Conservation (phyloP, 2,888 invertebrate genomes). For the Ganaspis brasiliensis region DNA sequence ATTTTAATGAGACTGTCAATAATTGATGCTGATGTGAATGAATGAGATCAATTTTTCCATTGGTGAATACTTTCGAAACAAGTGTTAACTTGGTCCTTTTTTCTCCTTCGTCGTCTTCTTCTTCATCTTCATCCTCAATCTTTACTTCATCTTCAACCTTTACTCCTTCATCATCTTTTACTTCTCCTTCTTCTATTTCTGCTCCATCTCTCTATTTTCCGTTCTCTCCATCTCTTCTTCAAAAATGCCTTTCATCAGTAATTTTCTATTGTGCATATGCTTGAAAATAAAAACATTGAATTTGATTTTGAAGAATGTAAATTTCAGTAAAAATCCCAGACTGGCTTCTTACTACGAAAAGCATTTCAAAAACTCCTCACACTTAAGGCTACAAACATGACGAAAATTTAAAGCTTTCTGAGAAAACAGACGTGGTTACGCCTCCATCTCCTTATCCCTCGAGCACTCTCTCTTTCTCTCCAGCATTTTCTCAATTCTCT, state of each 20-base stretch:
- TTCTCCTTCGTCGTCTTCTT: slow-evolving; percentile 1
- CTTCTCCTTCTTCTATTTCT: too few species aligned
- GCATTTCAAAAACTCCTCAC: slow-evolving; percentile 17
- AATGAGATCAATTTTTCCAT: slow-evolving; percentile 36
- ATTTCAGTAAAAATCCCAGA: slow-evolving; percentile 3
- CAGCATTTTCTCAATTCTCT: slow-evolving; percentile 2
- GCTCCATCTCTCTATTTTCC: too few species aligned
- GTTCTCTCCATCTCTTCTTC: too few species aligned
- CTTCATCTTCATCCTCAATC: too few species aligned
- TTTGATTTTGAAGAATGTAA: not conserved
- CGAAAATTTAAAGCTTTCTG: slow-evolving; percentile 18
- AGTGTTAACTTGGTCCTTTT: slow-evolving; percentile 7
- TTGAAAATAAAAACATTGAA: not conserved
- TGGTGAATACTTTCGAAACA: slow-evolving; percentile 36
- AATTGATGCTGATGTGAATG: slow-evolving; percentile 16
- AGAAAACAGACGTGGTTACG: not conserved
- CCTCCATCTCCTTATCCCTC: slow-evolving; percentile 13
- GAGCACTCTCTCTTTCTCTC: slow-evolving; percentile 12
- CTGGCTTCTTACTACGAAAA: not conserved
- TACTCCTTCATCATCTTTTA: too few species aligned
- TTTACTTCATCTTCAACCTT: too few species aligned
- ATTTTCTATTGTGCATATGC: slow-evolving; percentile 5
- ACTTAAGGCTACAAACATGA: slow-evolving; percentile 1
- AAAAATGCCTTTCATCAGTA: not conserved
- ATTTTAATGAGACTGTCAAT: slow-evolving; percentile 7